Evolutionary conservation across 1,140 invertebrate genomes (phyloP).

Genomic region (Solen grandis): DNA sequence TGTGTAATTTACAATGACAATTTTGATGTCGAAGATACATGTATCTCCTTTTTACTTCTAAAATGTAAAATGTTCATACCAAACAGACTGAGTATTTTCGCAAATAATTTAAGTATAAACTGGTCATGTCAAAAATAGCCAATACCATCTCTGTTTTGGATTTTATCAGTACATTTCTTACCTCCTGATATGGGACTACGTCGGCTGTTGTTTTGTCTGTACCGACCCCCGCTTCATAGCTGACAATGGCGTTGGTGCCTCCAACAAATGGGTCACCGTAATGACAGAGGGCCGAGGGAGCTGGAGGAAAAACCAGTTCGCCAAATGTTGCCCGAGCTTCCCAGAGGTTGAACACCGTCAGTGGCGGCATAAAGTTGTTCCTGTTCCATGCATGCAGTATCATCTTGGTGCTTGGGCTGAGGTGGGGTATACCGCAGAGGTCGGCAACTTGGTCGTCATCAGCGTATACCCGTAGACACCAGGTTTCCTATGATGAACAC

Average conservation of each 20-base stretch:
- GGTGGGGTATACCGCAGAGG: slow-evolving; percentile 55
- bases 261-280: slow-evolving; percentile 60
- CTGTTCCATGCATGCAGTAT: slow-evolving; percentile 62
- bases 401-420: slow-evolving; percentile 9
- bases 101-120: too few relatives aligned
- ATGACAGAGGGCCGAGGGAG: slow-evolving; percentile 37
- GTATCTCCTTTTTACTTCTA: too few relatives aligned
- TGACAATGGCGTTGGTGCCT: slow-evolving; percentile 54
- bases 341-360: slow-evolving; percentile 46
- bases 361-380: slow-evolving; percentile 49
- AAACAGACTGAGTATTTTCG: too few relatives aligned
- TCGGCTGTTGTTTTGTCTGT: too few relatives aligned
- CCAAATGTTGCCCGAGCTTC: slow-evolving; percentile 43
- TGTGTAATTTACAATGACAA: too few relatives aligned
- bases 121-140: too few relatives aligned
- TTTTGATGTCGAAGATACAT: too few relatives aligned
- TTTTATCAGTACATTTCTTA: too few relatives aligned
- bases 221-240: slow-evolving; percentile 60
- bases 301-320: slow-evolving; percentile 51
- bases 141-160: too few relatives aligned
- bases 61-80: too few relatives aligned
- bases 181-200: too few relatives aligned
- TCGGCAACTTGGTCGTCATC: slow-evolving; percentile 24
- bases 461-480: slow-evolving; percentile 46
- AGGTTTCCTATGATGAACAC: too few relatives aligned